A percentile compares a stretch with the other conserved stretches of the same genome.
These are phyloP conservation scores for Todiramphus chloris DNA, from an alignment of 2,113 vertebrate genomes.

Conservation along the genomic window DNA sequence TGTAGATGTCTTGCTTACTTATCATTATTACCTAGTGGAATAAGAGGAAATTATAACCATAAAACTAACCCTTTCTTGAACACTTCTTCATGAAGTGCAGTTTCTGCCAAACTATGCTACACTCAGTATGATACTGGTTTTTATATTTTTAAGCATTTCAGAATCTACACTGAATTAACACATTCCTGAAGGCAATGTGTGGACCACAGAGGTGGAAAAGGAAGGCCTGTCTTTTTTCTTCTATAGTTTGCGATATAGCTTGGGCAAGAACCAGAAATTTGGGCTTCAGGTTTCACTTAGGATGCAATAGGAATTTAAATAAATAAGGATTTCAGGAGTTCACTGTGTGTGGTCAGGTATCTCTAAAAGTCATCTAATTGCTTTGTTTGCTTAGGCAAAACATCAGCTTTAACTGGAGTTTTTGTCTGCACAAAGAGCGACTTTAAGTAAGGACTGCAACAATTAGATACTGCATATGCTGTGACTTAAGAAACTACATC, in stretches of 20 bases:
- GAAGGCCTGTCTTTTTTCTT: not conserved
- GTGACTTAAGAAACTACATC: not conserved
- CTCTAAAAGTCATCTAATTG: not conserved
- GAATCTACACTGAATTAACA: not conserved
- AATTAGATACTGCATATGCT: not conserved
- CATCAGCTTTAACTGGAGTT: not conserved
- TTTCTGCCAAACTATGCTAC: not conserved
- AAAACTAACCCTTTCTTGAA: not conserved
- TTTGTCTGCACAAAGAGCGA: not conserved
- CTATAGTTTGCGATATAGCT: not conserved
- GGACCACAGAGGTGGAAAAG: not conserved
- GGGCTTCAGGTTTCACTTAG: not conserved
- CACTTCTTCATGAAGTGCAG: not conserved
- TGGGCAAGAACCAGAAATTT: not conserved
- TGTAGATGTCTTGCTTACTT: not conserved
- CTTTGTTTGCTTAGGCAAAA: not conserved
- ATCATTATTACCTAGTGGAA: not conserved
- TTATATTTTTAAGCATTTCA: not conserved
- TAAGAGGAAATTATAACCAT: not conserved
- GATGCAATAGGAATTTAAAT: not conserved
- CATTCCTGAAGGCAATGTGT: not conserved
- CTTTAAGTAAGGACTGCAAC: not conserved
- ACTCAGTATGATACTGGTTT: not conserved
- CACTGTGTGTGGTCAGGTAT: not conserved
- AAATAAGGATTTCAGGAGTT: rapidly evolving